Evolutionary conservation across 2,888 invertebrate species (phyloP), one percentile per base, ranked within the genome.

Genomic region (Melipona bicolor): DNA sequence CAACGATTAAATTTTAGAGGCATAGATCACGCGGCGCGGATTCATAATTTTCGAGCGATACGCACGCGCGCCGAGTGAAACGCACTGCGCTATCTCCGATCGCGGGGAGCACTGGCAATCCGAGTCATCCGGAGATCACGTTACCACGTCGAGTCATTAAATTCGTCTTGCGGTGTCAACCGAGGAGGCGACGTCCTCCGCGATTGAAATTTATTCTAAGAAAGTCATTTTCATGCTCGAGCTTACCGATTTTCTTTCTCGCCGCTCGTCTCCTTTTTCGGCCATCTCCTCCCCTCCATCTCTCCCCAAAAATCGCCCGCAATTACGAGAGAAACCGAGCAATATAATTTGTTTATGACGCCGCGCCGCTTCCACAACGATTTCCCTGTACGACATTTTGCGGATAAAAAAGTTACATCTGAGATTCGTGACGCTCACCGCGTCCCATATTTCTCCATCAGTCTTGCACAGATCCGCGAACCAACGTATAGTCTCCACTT

Each of bases 331-430:
- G 77, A 68, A 70, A 71, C 61, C 65, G 43, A 43, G 54, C 75
- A 65, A 56, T 75, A 75, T 62, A 77, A 61, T 69, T 77, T 70
- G 59, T 76, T 76, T 69, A 50, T 43, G 50, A 36, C 17, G 61
- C 59, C 76, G 32, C 69, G 19, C 69, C n/a, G 21, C 70, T 70
- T 21, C 71, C 77, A 21, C 54, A 64, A 71, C 52, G 54, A 77
- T 54, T 71, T 27, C n/a, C 54, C 54, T 24, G 54, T 75, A 54
- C 65, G 43, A 75, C 67, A 43, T 21, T 75, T 36, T 3, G 54
- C 54, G 43, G 67, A 67, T 56, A 59, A 59, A 68, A 67, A 56
- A 67, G 56, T 75, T 62, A 59, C 32, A 67, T 68, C 11, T 6
- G 67, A 56, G 54, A 56, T 27, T 43, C 27, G 24, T 24, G 19